These are phyloP conservation scores for Eupithecia vulgata DNA, from an alignment of 2,888 invertebrate genomes.

Conservation along the genomic window DNA sequence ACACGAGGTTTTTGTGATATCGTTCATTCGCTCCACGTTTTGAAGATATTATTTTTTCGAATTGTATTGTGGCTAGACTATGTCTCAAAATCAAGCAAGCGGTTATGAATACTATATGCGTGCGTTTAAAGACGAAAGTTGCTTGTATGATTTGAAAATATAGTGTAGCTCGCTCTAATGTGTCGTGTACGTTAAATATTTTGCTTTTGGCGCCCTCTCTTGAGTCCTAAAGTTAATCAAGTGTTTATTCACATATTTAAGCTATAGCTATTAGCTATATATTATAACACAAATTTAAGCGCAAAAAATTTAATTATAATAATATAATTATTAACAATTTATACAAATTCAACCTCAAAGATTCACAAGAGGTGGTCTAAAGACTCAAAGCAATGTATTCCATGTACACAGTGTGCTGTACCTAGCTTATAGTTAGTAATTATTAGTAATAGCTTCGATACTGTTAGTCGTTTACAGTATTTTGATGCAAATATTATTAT, in stretches of 20 bases:
- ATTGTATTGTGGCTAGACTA: slow-evolving; percentile 36
- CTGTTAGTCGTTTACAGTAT: slow-evolving; percentile 82
- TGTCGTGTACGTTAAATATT: slow-evolving; percentile 36
- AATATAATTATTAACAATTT: background rate
- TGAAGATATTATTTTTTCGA: slow-evolving; percentile 41
- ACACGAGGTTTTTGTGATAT: slow-evolving; percentile 17
- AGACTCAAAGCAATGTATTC: slow-evolving; percentile 23
- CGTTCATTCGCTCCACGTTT: slow-evolving; percentile 34
- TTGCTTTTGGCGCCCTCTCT: background rate
- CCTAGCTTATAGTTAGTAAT: slow-evolving; percentile 65
- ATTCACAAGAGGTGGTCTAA: background rate
- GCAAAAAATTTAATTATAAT: too few species aligned
- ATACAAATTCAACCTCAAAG: background rate
- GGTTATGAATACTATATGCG: slow-evolving; percentile 31
- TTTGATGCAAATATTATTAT: slow-evolving; percentile 83
- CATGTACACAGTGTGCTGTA: slow-evolving; percentile 54
- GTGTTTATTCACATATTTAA: background rate
- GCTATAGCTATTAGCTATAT: too few species aligned
- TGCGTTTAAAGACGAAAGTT: slow-evolving; percentile 26
- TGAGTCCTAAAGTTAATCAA: background rate
- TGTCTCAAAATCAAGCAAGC: slow-evolving; percentile 41
- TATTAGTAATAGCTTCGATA: slow-evolving; percentile 71
- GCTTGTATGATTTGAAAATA: slow-evolving; percentile 44
- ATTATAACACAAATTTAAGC: background rate
- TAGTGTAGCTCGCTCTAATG: slow-evolving; percentile 40